phyloP scores from a whole-genome alignment of 2,797 vertebrate species.

The Naso thynnoides region DNA sequence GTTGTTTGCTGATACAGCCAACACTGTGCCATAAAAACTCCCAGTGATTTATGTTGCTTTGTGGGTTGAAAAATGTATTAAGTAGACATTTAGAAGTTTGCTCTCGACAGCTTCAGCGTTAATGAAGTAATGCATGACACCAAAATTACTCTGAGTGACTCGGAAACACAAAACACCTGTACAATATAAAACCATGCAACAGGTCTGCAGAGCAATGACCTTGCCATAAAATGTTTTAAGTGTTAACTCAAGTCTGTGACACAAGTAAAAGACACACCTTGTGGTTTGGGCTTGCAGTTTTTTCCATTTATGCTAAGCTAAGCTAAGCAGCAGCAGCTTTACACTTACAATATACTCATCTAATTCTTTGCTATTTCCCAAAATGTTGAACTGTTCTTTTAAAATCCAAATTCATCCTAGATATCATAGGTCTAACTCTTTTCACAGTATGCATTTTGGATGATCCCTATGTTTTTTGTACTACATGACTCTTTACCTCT shows the following conservation, averaged over 20 bases:
- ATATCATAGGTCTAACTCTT: background rate
- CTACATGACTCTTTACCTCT: background rate
- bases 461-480: background rate
- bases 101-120: background rate
- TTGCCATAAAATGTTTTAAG: background rate
- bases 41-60: background rate
- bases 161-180: background rate
- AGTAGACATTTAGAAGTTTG: conserved; percentile 3
- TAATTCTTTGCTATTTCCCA: background rate
- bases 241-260: background rate
- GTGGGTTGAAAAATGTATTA: conserved; percentile 17
- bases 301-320: background rate
- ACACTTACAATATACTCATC: background rate
- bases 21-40: conserved; percentile 12
- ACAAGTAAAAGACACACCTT: background rate
- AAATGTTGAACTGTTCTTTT: background rate
- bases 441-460: background rate
- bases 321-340: background rate
- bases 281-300: background rate
- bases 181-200: background rate
- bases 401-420: background rate
- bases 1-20: conserved; percentile 30
- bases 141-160: background rate
- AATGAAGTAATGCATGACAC: background rate
- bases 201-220: background rate